Base-by-base conservation (phyloP, 2,113 vertebrate genomes). In the Esox niger region DNA sequence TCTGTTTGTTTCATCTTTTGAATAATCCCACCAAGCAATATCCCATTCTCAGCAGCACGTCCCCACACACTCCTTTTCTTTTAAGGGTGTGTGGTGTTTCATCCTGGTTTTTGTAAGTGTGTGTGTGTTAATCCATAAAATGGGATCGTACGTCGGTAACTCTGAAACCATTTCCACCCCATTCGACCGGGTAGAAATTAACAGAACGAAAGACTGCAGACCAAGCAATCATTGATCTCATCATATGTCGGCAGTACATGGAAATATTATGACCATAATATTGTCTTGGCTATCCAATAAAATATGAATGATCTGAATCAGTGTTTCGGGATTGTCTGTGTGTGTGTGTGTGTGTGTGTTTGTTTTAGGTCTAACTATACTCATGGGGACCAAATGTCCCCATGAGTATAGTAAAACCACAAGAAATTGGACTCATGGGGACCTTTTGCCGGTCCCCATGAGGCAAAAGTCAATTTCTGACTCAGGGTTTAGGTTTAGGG, bases 81-180 rank as follows among this genome's bases (percentile, higher is more conserved):
- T 68, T 79, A 33, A 21, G 17, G 27, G 25, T 20, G 62, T 9
- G 38, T 11, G 58, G 46, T 47, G 20, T 49, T 49, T 3, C 35
- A 38, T 52, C 46, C 6, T n/a, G 32, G 59, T 2, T 17, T n/a
- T n/a, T 13, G 26, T 5, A n/a, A 54, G 64, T 15, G 64, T 30
- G 30, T 13, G 59, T 26, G 29, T 57, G 59, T 29, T 85, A 77
- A 80, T 65, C 33, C 33, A 66, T 10, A 8, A 70, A 72, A 83
- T 77, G 78, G 6, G 38, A 83, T 86, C 83, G 66, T n/a, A n/a
- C n/a, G 78, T 74, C 82, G 71, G 72, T 83, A 88, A 88, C 76
- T 79, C 68, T 70, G 52, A 87, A 86, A 84, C 74, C 76, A 84
- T 85, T 69, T 78, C n/a, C n/a, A n/a, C n/a, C n/a, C n/a, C 79